Evolutionary conservation across 2,888 invertebrate genomes (phyloP), one percentile per base, ranked within the genome.

Genomic region (Aphodius sticticus): DNA sequence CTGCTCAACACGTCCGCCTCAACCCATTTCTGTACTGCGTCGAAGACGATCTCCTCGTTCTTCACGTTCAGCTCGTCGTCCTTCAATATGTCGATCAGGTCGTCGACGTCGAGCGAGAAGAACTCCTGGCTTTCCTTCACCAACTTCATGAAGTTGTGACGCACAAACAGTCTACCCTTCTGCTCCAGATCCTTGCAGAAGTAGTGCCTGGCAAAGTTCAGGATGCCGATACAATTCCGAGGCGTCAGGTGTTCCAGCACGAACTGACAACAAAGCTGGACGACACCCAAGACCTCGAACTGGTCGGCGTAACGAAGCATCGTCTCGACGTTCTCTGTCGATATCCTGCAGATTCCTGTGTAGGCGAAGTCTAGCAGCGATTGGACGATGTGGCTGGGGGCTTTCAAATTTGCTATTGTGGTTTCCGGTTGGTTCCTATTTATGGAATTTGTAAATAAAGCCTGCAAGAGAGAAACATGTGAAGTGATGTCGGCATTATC

Each of bases 301-400:
- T 93, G 92, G 87, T 96, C 95, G 2, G 95, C 94, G 81, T 92
- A 92, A 0, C 93, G 92, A 76, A 95, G 88, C 69, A 96, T 90
- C 82, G 91, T 90, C 87, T 95, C 93, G 6, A 95, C 94, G 86
- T 94, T 95, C 37, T 92, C 91, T 69, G 91, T 90, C 5, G 91
- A 92, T 69, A 96, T 92, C 78, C 88, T 87, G 85, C 94, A 95
- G 16, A 90, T 89, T 70, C 94, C 94, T 4, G 94, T 94, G 86
- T 96, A 96, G 0, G 94, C 94, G 86, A 93, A 96, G 85, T 95
- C 94, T 78, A 96, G 91, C 80, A 96, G 92, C 70, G 92, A 89
- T 78, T 90, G 90, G 90, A 96, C 93, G 85, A 92, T 91, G 81
- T 90, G 88, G 80, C 92, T 91, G 1, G 93, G 91, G 69, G 93